These are phyloP conservation scores for Scaptomyza cyrtandrae DNA, from an alignment of 2,888 invertebrate genomes.

Conservation along the genomic window DNA sequence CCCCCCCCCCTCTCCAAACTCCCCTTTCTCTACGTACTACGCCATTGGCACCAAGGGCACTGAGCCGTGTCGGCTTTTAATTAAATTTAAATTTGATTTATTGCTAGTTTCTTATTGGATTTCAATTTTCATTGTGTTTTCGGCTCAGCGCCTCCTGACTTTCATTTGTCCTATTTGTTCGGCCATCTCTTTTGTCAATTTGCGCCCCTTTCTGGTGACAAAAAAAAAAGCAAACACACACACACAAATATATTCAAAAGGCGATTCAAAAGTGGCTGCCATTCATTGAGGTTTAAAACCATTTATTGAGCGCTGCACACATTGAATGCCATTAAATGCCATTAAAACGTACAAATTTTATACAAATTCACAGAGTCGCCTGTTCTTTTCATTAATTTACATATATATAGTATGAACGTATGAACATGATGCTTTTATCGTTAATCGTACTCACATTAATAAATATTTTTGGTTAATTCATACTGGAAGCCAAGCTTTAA, in stretches of 20 bases:
- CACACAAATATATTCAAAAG: not conserved
- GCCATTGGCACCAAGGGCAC: not conserved
- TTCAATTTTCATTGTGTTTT: slow-evolving; percentile 45
- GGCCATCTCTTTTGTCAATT: slow-evolving; percentile 17
- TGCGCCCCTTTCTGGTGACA: slow-evolving; percentile 5
- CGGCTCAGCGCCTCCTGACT: slow-evolving; percentile 43
- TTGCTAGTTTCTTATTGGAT: slow-evolving; percentile 58
- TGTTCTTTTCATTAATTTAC: not conserved
- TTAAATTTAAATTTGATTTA: slow-evolving; percentile 75
- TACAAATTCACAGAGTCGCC: not conserved
- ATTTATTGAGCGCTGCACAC: not conserved
- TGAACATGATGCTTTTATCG: not conserved
- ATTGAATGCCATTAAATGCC: not conserved
- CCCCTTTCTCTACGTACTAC: too few species aligned
- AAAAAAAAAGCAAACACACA: not conserved
- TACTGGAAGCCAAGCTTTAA: too few species aligned
- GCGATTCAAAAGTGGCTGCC: slow-evolving; percentile 14
- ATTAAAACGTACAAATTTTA: not conserved
- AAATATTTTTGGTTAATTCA: too few species aligned
- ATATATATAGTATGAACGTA: not conserved
- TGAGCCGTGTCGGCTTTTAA: slow-evolving; percentile 60
- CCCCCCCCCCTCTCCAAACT: not conserved
- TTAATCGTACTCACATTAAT: too few species aligned
- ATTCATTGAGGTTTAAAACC: slow-evolving; percentile 2
- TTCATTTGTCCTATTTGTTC: slow-evolving; percentile 57